phyloP scores from a whole-genome alignment of 2,888 invertebrate species.

The Pachliopta kotzebuea region DNA sequence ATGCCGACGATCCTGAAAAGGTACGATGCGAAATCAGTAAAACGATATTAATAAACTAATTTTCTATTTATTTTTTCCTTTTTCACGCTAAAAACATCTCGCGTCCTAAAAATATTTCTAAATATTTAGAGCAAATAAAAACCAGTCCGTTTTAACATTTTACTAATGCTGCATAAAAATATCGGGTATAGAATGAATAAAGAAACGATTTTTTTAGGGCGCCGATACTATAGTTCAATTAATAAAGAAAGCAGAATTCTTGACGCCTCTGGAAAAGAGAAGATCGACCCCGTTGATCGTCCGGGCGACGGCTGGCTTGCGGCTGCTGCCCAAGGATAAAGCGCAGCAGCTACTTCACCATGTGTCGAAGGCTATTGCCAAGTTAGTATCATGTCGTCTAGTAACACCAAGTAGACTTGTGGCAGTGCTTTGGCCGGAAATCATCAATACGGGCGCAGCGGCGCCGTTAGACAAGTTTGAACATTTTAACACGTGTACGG shows the following conservation, averaged over 20 bases:
- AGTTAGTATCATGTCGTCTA: conserved; percentile 61
- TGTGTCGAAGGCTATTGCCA: conserved; percentile 83
- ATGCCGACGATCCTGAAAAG: conserved; percentile 88
- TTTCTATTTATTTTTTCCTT: background rate
- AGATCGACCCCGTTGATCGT: conserved; percentile 89
- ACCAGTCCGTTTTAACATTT: too few relatives aligned
- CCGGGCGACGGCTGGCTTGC: conserved; percentile 94
- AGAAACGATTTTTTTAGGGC: conserved; percentile 71
- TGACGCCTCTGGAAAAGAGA: conserved; percentile 89
- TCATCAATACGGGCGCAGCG: too few relatives aligned
- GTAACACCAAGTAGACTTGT: too few relatives aligned
- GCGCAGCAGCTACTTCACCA: conserved; percentile 84
- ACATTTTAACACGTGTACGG: too few relatives aligned
- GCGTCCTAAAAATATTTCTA: too few relatives aligned
- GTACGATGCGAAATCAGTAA: conserved; percentile 55
- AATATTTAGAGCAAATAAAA: too few relatives aligned
- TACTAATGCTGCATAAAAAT: too few relatives aligned
- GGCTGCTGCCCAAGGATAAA: conserved; percentile 60
- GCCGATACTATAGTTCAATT: conserved; percentile 87
- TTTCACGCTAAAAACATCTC: background rate
- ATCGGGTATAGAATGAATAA: background rate
- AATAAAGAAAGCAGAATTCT: conserved; percentile 87
- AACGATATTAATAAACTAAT: background rate
- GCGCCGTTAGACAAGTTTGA: too few relatives aligned
- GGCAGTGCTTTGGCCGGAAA: too few relatives aligned